phyloP scores from a whole-genome alignment of 2,797 vertebrate species.

The Catamblyrhynchus diadema region DNA sequence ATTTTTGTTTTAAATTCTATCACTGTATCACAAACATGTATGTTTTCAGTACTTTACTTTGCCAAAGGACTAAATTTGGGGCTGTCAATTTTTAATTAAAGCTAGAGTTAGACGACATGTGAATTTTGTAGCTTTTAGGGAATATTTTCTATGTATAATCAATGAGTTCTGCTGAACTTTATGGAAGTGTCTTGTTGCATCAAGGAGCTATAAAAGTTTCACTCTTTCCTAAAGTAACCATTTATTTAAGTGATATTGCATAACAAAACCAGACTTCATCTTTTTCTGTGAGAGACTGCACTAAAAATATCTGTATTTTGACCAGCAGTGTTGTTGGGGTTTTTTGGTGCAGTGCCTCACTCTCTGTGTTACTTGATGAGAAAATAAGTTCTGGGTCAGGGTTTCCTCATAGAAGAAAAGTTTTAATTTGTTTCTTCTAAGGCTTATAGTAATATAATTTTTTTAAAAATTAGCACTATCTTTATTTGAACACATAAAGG shows the following conservation, averaged over 20 bases:
- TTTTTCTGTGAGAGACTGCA: background rate
- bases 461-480: accelerated
- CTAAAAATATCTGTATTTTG: background rate
- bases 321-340: too few relatives aligned
- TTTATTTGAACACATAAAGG: background rate
- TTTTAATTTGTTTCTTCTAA: background rate
- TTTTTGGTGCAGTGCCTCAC: background rate
- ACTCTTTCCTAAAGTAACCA: background rate
- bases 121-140: background rate
- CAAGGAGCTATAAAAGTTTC: background rate
- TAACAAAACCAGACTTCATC: background rate
- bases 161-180: background rate
- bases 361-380: background rate
- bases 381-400: background rate
- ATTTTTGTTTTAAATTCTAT: background rate
- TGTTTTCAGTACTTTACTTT: background rate
- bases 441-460: background rate
- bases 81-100: background rate
- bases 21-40: background rate
- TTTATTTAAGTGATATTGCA: background rate
- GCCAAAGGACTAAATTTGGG: background rate
- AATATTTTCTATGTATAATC: background rate
- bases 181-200: background rate
- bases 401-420: background rate
- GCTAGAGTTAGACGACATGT: background rate